Evolutionary conservation across 2,113 vertebrate genomes (phyloP), one percentile per base, ranked within the genome.

Genomic region (Myxocyprinus asiaticus): DNA sequence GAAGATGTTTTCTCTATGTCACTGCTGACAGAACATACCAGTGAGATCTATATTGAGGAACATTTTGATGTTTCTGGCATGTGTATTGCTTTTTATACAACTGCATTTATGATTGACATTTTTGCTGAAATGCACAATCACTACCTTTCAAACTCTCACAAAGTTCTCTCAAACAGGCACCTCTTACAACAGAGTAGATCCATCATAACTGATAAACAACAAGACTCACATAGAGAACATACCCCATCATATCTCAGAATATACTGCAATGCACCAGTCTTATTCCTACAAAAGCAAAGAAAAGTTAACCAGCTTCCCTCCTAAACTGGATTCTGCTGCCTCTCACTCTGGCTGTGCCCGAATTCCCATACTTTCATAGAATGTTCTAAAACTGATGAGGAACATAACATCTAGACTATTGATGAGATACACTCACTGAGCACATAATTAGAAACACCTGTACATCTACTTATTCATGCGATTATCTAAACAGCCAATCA

Each of bases 71-170:
- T 58, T 55, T 61, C n/a, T 4, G 53, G 42, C 50, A 55, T 67
- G 56, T 70, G 33, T 64, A 51, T 64, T 64, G 47, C 58, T 70
- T 17, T 44, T 70, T 67, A 10, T 15, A 64, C 67, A 45, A 15
- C 59, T 72, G 67, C 4, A 42, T 44, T 10, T 80, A 14, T 66
- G 78, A 73, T 80, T 45, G 56, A 15, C 11, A 58, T 47, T 9
- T 67, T 71, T 22, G 47, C 59, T 70, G n/a, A 15, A 51, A 15
- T 17, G 4, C 77, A 22, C 42, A 64, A 55, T 48, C 62, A 4
- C n/a, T 55, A 62, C 44, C 55, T 80, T 51, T 58, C 51, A 51
- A 44, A 48, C 62, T 65, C 59, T 74, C 55, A 10, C 51, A 12
- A 58, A 63, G 22, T 48, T 48, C 48, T 75, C 45, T 73, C 69